phyloP scores from a whole-genome alignment of 2,888 invertebrate species.

The Ceratothoa steindachneri region DNA sequence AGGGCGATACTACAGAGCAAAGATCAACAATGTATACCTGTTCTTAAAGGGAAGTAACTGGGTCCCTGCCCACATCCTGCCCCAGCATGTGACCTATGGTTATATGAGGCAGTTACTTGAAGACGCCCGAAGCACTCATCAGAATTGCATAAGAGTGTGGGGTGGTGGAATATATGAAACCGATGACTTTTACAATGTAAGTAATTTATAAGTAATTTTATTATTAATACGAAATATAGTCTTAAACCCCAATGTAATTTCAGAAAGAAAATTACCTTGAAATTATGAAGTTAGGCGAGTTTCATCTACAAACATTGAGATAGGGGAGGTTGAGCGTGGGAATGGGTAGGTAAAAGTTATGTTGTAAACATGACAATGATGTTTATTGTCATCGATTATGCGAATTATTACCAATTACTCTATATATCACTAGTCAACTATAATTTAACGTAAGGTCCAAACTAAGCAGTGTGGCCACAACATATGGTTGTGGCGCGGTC shows the following conservation, averaged over 20 bases:
- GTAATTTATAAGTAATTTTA: conserved; percentile 54
- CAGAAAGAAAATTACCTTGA: neutral
- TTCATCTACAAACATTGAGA: too few species aligned
- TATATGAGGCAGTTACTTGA: conserved; percentile 62
- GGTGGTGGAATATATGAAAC: conserved; percentile 95
- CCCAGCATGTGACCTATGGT: conserved; percentile 64
- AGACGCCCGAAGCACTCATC: conserved; percentile 71
- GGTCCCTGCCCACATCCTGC: conserved; percentile 81
- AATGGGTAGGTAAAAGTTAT: too few species aligned
- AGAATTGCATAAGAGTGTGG: conserved; percentile 96
- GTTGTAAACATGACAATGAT: too few species aligned
- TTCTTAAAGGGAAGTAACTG: conserved; percentile 94
- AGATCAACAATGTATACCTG: conserved; percentile 77
- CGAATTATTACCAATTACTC: too few species aligned
- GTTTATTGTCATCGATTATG: too few species aligned
- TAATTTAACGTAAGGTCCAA: too few species aligned
- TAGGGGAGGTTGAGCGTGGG: too few species aligned
- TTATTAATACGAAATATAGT: too few species aligned
- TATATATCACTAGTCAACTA: too few species aligned
- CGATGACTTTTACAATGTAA: conserved; percentile 70
- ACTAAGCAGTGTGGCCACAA: too few species aligned
- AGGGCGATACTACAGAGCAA: conserved; percentile 80
- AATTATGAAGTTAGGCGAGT: neutral
- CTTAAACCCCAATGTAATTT: too few species aligned
- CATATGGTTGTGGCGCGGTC: too few species aligned